Percentiles rank a stretch among this genome's conserved stretches.
Conservation (phyloP, 2,797 vertebrate genomes). For the Danio jaintianensis region DNA sequence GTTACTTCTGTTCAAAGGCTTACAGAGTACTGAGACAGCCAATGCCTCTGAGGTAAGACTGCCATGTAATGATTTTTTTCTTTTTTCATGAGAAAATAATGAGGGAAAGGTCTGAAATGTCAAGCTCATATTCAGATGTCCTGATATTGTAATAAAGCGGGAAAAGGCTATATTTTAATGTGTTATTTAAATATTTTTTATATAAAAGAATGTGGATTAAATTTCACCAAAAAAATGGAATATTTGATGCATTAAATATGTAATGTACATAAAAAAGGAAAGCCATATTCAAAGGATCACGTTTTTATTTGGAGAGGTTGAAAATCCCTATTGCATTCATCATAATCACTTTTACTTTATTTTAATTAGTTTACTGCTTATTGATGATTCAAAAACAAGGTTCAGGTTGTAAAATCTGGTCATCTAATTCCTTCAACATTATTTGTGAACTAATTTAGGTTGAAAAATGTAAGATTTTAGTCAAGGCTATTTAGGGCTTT, state of each 20-base stretch:
- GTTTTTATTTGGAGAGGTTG: not conserved
- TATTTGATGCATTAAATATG: no score
- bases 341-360: slow-evolving; percentile 64
- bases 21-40: slow-evolving; percentile 73
- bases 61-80: not conserved
- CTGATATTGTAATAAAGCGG: not conserved
- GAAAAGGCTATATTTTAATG: no score
- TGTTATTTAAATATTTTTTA: no score
- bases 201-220: no score
- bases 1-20: slow-evolving; percentile 80
- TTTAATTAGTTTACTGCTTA: not conserved
- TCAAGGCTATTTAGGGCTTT: not conserved
- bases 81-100: not conserved
- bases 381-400: not conserved
- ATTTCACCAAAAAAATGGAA: no score
- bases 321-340: not conserved
- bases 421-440: not conserved
- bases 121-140: slow-evolving; percentile 17
- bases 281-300: not conserved
- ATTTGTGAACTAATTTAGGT: no score
- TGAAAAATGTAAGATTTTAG: not conserved
- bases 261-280: not conserved
- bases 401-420: not conserved
- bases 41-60: slow-evolving; percentile 75
- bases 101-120: slow-evolving; percentile 52